A percentile compares a stretch with the other conserved stretches of the same genome.
phyloP scores from a whole-genome alignment of 2,888 invertebrate species.

The Temnothorax ravouxi region DNA sequence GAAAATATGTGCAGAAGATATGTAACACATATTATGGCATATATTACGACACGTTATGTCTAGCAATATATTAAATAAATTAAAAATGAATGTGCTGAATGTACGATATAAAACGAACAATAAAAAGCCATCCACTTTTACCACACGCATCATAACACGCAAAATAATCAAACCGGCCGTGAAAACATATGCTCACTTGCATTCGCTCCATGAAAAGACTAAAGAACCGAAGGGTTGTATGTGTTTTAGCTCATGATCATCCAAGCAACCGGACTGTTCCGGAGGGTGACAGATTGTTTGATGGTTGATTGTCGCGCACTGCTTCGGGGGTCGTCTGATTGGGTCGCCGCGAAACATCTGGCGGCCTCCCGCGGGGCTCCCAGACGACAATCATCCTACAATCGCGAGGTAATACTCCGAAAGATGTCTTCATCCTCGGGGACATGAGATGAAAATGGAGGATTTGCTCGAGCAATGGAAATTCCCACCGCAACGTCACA shows the following conservation, averaged over 20 bases:
- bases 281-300: slow-evolving; percentile 85
- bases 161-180: slow-evolving; percentile 83
- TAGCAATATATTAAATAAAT: no score
- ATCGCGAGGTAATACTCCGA: slow-evolving; percentile 85
- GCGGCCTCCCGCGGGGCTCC: slow-evolving; percentile 86
- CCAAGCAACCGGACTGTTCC: slow-evolving; percentile 74
- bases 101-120: slow-evolving; percentile 9
- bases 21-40: background rate
- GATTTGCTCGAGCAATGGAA: slow-evolving; percentile 61
- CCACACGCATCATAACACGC: slow-evolving; percentile 23
- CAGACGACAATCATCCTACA: slow-evolving; percentile 85
- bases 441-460: slow-evolving; percentile 70
- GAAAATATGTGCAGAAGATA: background rate
- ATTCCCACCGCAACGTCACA: slow-evolving; percentile 47
- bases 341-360: slow-evolving; percentile 86
- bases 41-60: background rate
- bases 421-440: slow-evolving; percentile 84
- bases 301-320: slow-evolving; percentile 85
- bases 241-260: slow-evolving; percentile 76
- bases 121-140: slow-evolving; percentile 6
- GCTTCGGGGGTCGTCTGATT: slow-evolving; percentile 86
- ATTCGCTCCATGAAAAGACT: slow-evolving; percentile 71
- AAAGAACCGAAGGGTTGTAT: slow-evolving; percentile 73
- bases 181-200: slow-evolving; percentile 84
- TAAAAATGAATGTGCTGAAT: background rate